A percentile compares a stretch with the other conserved stretches of the same genome.
Evolutionary conservation across 2,113 vertebrate species (phyloP).

Genomic region (Tragelaphus scriptus): DNA sequence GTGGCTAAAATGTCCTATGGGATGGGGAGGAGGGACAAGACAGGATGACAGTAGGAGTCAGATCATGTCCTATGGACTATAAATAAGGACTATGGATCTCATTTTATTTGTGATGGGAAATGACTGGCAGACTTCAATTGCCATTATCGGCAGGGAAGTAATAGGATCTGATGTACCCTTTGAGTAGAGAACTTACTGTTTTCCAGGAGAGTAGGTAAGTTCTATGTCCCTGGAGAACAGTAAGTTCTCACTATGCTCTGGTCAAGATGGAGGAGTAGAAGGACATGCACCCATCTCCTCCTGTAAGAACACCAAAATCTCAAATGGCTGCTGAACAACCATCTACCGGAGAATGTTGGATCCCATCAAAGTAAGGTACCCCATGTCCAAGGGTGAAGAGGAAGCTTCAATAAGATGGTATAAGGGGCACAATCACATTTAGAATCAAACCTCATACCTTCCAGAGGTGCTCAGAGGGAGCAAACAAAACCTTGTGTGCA

Average conservation of each 20-base stretch:
- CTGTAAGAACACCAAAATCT: neutral
- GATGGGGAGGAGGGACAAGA: neutral
- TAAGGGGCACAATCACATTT: too few species aligned
- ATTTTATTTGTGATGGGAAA: neutral
- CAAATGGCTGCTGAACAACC: neutral
- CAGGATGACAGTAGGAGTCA: neutral
- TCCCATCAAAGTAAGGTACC: neutral
- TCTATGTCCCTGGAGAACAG: too few species aligned
- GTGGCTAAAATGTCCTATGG: neutral
- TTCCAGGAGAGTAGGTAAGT: neutral
- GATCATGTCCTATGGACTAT: neutral
- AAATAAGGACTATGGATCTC: neutral
- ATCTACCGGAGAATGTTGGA: neutral
- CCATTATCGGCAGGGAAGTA: neutral
- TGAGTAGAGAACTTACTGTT: neutral
- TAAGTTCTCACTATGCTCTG: neutral
- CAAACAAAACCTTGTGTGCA: neutral
- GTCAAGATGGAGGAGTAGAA: too few species aligned
- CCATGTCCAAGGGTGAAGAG: neutral
- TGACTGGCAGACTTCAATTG: neutral
- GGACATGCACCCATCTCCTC: neutral
- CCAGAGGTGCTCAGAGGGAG: neutral
- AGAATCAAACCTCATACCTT: neutral
- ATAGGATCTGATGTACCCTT: neutral
- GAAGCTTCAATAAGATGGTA: neutral